Base-by-base conservation (phyloP, 2,797 vertebrate genomes). In the Okamejei kenojei region DNA sequence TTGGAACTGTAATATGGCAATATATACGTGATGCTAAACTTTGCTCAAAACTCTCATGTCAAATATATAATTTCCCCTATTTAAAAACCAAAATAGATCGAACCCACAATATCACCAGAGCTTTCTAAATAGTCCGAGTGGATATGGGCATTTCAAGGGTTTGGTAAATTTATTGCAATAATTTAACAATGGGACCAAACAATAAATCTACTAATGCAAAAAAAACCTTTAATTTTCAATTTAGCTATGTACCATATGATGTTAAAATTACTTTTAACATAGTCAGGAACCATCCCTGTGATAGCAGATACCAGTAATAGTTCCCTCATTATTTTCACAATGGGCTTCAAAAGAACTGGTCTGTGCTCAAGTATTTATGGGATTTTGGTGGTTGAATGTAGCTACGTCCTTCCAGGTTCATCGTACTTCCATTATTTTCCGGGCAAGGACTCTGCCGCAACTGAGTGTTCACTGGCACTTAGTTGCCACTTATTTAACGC, bases 321-420 rank as follows among this genome's bases (percentile, higher is more conserved):
- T 81, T 95, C 98, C 98, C 94, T 99, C 98, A 93, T 95, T 93
- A 93, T 98, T 97, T 93, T 95, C 93, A 9, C 38, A 54, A 68
- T 35, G 1, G 94, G 93, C 73, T 93, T 35, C 32, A 94, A 94
- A 32, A 5, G 77, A 88, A 32, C 76, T 77, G 1, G 1, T 78
- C 93, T 6, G 78, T 93, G 1, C 92, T 94, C 0, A 29, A 26
- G 73, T 58, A 73, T 63, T 86, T 93, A 86, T 94, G 84, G 94
- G 96, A 97, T 94, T 98, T 97, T 0, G 98, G 98, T 0, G 98
- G n/a, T n/a, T 99, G 0, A 98, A 99, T 2, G 98, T 99, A 78
- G 95, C 93, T n/a, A 93, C 97, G 97, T 93, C 95, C 93, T 74
- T 95, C 90, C 94, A 0, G 90, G 90, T 26, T 58, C 78, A 77